phyloP scores from a whole-genome alignment of 1,140 invertebrate species.

The Tachypleus tridentatus region DNA sequence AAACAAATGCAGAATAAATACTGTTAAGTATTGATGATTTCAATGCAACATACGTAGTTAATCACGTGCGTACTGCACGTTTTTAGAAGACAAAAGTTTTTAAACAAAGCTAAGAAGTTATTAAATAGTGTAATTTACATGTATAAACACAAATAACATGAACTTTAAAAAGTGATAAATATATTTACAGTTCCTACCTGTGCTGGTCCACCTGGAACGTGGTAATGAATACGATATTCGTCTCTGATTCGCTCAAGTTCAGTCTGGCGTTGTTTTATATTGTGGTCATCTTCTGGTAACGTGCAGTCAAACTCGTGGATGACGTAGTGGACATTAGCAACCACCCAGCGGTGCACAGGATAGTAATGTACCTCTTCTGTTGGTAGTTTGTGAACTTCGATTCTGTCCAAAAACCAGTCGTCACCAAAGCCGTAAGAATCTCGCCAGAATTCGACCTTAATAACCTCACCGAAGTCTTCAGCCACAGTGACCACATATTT shows the following conservation, averaged over 20 bases:
- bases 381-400: conserved; percentile 31
- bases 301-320: conserved; percentile 36
- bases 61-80: too few relatives aligned
- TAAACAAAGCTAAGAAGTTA: too few relatives aligned
- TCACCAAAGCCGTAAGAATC: conserved; percentile 32
- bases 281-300: conserved; percentile 36
- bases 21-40: too few relatives aligned
- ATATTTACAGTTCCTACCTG: conserved; percentile 29
- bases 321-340: conserved; percentile 32
- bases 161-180: too few relatives aligned
- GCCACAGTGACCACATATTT: too few relatives aligned
- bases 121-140: too few relatives aligned
- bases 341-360: conserved; percentile 34
- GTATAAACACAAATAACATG: too few relatives aligned
- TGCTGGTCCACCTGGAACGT: conserved; percentile 31
- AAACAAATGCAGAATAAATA: too few relatives aligned
- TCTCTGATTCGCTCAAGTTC: conserved; percentile 33
- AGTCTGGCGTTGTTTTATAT: conserved; percentile 29
- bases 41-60: too few relatives aligned
- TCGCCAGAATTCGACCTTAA: conserved; percentile 33
- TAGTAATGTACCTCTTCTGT: conserved; percentile 20
- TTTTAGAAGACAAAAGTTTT: too few relatives aligned
- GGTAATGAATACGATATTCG: conserved; percentile 30
- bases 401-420: conserved; percentile 36
- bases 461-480: too few relatives aligned